These are phyloP conservation scores for Seira sanloemensis DNA, from an alignment of 2,888 invertebrate species.

Conservation along the genomic window DNA sequence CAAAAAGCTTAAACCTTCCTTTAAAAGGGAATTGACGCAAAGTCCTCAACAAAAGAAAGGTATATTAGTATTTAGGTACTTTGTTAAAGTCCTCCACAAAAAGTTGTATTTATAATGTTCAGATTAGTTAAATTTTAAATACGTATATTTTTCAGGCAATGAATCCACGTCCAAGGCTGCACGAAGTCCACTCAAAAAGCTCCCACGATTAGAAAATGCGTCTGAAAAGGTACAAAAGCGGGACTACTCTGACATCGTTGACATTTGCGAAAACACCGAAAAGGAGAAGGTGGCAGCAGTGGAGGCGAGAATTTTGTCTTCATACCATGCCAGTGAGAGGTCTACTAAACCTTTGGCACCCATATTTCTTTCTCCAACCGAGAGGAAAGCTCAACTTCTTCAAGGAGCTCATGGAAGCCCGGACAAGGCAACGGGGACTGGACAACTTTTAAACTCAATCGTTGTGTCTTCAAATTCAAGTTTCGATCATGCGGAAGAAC, in stretches of 20 bases:
- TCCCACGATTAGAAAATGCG: too few species aligned
- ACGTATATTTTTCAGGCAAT: not conserved
- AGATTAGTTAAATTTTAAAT: not conserved
- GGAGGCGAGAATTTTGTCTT: not conserved
- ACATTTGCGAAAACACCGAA: too few species aligned
- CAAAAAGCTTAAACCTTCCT: constrained; percentile 5
- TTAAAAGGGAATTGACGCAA: constrained; percentile 21
- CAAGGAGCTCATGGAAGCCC: not conserved
- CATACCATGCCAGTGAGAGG: not conserved
- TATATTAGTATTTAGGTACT: not conserved
- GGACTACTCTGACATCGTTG: too few species aligned
- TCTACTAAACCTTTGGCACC: not conserved
- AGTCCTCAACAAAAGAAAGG: constrained; percentile 33
- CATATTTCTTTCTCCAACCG: constrained; percentile 43
- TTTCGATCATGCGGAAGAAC: not conserved
- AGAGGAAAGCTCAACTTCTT: constrained; percentile 26
- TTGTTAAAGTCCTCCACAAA: too few species aligned
- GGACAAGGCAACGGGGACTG: not conserved
- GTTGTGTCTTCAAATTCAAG: not conserved
- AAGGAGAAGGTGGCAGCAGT: too few species aligned
- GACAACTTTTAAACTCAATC: not conserved
- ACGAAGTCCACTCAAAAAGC: constrained; percentile 27
- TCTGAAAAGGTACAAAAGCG: not conserved
- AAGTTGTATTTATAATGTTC: not conserved
- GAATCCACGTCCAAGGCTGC: too few species aligned